Conservation (phyloP, 2,113 vertebrate species). For the Blennius ocellaris region DNA sequence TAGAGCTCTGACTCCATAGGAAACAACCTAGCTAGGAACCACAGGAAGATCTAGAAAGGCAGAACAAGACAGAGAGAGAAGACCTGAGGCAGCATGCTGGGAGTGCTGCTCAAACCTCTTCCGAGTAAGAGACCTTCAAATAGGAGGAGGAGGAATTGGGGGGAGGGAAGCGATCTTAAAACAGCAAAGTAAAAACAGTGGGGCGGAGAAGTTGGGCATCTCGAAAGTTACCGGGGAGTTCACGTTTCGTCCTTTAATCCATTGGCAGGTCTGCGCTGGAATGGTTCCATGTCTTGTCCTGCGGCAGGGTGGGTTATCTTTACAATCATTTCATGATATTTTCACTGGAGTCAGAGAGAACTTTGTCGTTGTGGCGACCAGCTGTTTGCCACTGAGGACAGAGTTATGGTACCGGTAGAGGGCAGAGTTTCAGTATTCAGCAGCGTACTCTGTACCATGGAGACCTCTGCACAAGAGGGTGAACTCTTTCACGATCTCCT, state of each 20-base stretch:
- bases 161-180: conserved; percentile 14
- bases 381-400: conserved; percentile 62
- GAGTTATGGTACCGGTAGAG: conserved; percentile 51
- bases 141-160: conserved; percentile 16
- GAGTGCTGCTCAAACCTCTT: conserved; percentile 63
- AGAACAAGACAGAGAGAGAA: conserved; percentile 59
- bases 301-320: conserved; percentile 39
- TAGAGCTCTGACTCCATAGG: conserved; percentile 23
- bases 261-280: conserved; percentile 51
- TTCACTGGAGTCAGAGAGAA: conserved; percentile 56
- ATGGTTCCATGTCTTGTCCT: conserved; percentile 62
- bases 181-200: not conserved
- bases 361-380: conserved; percentile 60
- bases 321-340: conserved; percentile 72
- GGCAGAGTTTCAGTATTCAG: conserved; percentile 91
- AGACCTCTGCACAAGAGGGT: conserved; percentile 96
- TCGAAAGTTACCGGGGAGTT: conserved; percentile 43
- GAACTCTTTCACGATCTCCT: conserved; percentile 99
- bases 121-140: conserved; percentile 49
- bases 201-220: conserved; percentile 47
- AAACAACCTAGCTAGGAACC: conserved; percentile 78
- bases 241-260: conserved; percentile 52
- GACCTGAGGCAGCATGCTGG: conserved; percentile 68
- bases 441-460: conserved; percentile 97
- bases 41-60: conserved; percentile 78